Conservation (phyloP, 2,113 vertebrate genomes). For the Anthoscopus minutus region DNA sequence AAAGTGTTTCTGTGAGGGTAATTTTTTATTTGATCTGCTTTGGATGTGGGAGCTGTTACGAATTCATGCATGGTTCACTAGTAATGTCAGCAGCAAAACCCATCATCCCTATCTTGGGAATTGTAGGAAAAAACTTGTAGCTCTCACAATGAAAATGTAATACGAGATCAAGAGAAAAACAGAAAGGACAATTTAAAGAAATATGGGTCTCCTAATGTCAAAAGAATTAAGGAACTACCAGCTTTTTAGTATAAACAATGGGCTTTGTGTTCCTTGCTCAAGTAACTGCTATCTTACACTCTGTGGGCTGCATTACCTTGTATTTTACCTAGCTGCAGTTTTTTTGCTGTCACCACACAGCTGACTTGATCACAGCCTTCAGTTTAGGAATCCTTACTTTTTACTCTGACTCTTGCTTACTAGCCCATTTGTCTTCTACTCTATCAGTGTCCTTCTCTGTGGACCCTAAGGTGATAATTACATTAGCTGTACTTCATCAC, state of each 20-base stretch:
- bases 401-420: constrained; percentile 15
- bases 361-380: neutral
- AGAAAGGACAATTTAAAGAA: neutral
- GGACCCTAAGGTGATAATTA: constrained; percentile 52
- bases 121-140: neutral
- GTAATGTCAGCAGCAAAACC: constrained; percentile 1
- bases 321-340: neutral
- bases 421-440: constrained; percentile 35
- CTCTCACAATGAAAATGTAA: neutral
- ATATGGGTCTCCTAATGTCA: neutral
- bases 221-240: neutral
- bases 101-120: neutral
- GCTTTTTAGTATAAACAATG: neutral
- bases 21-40: neutral
- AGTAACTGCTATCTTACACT: neutral
- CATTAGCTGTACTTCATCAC: constrained; percentile 53
- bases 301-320: neutral
- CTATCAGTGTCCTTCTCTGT: constrained; percentile 12
- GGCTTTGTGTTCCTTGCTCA: neutral
- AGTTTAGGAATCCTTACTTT: constrained; percentile 20
- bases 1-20: neutral
- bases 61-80: neutral
- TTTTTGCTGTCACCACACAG: neutral
- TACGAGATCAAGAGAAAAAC: neutral
- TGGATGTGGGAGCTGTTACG: neutral